Evolutionary conservation across 2,113 vertebrate genomes (phyloP).

Genomic region (Halichoerus grypus): DNA sequence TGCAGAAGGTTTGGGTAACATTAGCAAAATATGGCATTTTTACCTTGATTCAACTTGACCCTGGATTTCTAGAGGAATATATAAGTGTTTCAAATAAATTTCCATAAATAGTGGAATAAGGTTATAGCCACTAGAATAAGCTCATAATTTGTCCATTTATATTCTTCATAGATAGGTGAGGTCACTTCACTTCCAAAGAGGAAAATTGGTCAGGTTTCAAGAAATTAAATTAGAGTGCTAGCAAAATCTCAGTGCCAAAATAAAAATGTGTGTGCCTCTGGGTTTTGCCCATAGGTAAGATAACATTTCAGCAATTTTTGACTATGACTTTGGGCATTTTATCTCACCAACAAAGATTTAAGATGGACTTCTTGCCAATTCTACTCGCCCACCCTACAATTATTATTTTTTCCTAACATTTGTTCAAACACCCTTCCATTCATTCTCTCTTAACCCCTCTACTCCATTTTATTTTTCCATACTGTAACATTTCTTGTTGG

Average conservation of each 20-base stretch:
- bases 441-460: background rate
- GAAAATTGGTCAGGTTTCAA: background rate
- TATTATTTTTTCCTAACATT: background rate
- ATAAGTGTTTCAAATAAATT: background rate
- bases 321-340: background rate
- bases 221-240: background rate
- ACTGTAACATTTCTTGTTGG: background rate
- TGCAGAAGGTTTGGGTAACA: background rate
- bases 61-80: background rate
- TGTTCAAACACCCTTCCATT: background rate
- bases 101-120: background rate
- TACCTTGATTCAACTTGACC: background rate
- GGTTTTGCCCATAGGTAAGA: background rate
- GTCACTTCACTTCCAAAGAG: background rate
- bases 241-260: background rate
- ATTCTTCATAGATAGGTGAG: background rate
- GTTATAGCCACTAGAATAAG: background rate
- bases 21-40: background rate
- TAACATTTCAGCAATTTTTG: background rate
- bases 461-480: background rate
- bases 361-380: background rate
- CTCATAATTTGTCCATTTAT: background rate
- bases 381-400: background rate
- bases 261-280: background rate
- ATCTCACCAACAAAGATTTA: background rate